Percentiles rank a stretch among this genome's conserved stretches.
phyloP scores from a whole-genome alignment of 2,888 invertebrate species.

The Eristalis arbustorum region DNA sequence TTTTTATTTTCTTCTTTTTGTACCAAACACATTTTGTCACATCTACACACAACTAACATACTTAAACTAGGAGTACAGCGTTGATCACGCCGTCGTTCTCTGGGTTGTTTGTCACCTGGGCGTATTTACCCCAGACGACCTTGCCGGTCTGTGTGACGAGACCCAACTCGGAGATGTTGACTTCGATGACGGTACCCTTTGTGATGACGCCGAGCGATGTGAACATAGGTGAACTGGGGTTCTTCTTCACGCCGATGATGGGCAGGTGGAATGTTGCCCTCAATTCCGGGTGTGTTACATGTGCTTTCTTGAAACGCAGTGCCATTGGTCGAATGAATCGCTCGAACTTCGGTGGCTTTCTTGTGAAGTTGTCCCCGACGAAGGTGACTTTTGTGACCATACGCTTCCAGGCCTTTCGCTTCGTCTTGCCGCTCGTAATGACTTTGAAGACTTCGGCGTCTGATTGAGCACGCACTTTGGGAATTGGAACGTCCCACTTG shows the following conservation, averaged over 20 bases:
- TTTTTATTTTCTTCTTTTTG: constrained; percentile 15
- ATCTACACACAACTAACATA: neutral
- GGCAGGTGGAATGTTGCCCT: constrained; percentile 98
- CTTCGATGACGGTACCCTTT: constrained; percentile 98
- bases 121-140: constrained; percentile 99
- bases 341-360: constrained; percentile 99
- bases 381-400: constrained; percentile 99
- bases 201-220: constrained; percentile 98
- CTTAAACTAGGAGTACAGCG: constrained; percentile 95
- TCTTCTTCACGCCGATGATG: constrained; percentile 99
- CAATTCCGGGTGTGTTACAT: constrained; percentile 99
- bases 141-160: constrained; percentile 99
- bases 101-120: constrained; percentile 99
- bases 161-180: constrained; percentile 99
- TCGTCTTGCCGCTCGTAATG: constrained; percentile 93
- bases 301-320: constrained; percentile 96
- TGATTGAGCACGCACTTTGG: constrained; percentile 97
- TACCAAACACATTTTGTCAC: constrained; percentile 33
- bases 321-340: constrained; percentile 99
- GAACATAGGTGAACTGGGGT: constrained; percentile 98
- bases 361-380: constrained; percentile 98
- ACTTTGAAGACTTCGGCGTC: constrained; percentile 98
- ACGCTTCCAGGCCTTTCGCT: constrained; percentile 98
- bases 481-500: constrained; percentile 99
- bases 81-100: constrained; percentile 99